phyloP scores from a whole-genome alignment of 1,140 invertebrate species.

The Lamellibrachia luymesi region DNA sequence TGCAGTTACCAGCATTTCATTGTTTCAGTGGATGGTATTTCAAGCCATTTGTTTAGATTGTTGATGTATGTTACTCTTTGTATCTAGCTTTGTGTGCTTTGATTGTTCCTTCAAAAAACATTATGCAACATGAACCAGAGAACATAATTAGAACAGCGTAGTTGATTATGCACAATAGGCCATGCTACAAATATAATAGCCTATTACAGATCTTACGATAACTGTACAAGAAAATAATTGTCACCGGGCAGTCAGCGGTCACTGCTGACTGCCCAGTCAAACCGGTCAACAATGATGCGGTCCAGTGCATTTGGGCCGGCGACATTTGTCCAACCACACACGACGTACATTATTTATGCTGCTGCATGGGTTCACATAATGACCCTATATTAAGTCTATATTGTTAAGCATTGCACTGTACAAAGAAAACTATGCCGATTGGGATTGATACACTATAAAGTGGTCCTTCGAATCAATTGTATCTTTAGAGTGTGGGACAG shows the following conservation, averaged over 20 bases:
- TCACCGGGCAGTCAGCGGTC: background rate
- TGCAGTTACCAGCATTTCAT: too few species aligned
- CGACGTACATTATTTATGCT: background rate
- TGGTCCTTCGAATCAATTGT: background rate
- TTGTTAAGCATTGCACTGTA: background rate
- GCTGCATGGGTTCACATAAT: background rate
- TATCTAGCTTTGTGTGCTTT: too few species aligned
- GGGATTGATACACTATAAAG: background rate
- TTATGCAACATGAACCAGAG: too few species aligned
- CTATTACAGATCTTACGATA: background rate
- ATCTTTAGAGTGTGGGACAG: background rate
- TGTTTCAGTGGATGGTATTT: too few species aligned
- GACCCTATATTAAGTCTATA: background rate
- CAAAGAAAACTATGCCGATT: background rate
- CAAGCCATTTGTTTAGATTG: too few species aligned
- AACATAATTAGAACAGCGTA: background rate
- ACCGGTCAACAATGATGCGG: background rate
- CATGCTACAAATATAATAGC: background rate
- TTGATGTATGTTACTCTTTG: too few species aligned
- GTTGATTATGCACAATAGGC: background rate
- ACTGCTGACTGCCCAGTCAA: background rate
- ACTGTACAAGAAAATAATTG: background rate
- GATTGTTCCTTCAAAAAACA: too few species aligned
- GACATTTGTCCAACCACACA: background rate
- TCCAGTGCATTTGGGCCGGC: background rate